Base-by-base conservation (phyloP, 2,797 vertebrate genomes). In the Platyrinchus mystaceus region DNA sequence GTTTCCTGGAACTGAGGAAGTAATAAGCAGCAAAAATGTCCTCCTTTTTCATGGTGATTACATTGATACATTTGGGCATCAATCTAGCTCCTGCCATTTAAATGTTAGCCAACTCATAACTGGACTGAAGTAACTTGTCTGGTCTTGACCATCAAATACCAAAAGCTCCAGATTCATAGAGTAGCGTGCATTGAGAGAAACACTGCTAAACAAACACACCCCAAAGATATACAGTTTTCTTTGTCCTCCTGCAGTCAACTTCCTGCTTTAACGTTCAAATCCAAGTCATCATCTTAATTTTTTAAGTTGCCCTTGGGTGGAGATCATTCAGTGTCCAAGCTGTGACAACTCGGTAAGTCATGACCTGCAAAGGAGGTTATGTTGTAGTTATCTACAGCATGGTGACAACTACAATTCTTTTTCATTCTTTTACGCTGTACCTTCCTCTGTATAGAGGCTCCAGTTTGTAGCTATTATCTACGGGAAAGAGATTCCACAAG, bases 261-360 rank as follows among this genome's bases (percentile, higher is more conserved):
- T 93, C 89, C 91, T 85, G 46, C 69, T 95, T 52, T 63, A 46
- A 85, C 83, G 84, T 71, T 89, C 87, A 95, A 75, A 78, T 59
- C 27, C 67, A 87, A 94, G 73, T 50, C 47, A 89, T 22, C 10
- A 28, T 36, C 64, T 67, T 55, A 2, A 75, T 88, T 95, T 95
- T 81, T 73, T 6, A 85, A 91, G 62, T 58, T 75, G 23, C 30
- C 44, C 28, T 84, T 66, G 50, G 34, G 69, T 75, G 69, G 53
- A 75, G 93, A 91, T 28, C 50, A 80, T 47, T 60, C 46, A 73
- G 10, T 13, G 20, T 66, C 73, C 66, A 91, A 77, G 43, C 62
- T 5, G 16, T 32, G 52, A 89, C 78, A 95, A 19, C 46, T 76
- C 8, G 30, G 13, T 9, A 60, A 24, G 58, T 44, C 32, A n/a